phyloP scores from a whole-genome alignment of 2,113 vertebrate genomes.

The Aegithalos caudatus region DNA sequence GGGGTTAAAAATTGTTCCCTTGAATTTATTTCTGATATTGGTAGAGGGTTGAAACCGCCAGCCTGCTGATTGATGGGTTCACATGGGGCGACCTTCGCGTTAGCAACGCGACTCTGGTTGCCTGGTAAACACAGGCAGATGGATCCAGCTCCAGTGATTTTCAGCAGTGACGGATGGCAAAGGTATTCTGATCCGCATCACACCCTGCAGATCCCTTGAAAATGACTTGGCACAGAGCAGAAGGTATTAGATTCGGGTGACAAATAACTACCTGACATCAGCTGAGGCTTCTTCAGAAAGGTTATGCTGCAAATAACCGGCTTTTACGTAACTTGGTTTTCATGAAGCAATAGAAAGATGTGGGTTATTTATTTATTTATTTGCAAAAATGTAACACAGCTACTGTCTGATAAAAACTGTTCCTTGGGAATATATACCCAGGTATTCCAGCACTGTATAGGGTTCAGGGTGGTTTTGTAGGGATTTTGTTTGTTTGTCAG shows the following conservation, averaged over 20 bases:
- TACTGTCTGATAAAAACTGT: not conserved
- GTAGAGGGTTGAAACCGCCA: conserved; percentile 1
- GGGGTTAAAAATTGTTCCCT: conserved; percentile 34
- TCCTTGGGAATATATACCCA: not conserved
- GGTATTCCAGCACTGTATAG: not conserved
- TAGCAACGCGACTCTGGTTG: conserved; percentile 84
- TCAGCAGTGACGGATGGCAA: conserved; percentile 68
- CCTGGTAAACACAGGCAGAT: conserved; percentile 86
- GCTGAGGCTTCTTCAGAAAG: conserved; percentile 74
- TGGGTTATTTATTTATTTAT: not conserved
- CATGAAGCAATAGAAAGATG: not conserved
- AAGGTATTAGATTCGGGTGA: conserved; percentile 84
- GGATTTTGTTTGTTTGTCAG: not conserved
- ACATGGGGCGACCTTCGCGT: conserved; percentile 76
- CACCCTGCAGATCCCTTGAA: conserved; percentile 66
- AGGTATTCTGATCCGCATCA: conserved; percentile 69
- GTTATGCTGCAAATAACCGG: conserved; percentile 77
- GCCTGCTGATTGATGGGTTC: conserved; percentile 82
- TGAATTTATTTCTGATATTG: conserved; percentile 6
- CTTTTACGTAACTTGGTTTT: conserved; percentile 31
- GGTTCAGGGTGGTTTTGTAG: not conserved
- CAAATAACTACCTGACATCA: conserved; percentile 86
- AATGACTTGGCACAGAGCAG: conserved; percentile 76
- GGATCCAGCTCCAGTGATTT: conserved; percentile 73
- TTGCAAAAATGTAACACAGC: not conserved